Evolutionary conservation across 2,888 invertebrate species (phyloP).

Genomic region (Drosophila merina): DNA sequence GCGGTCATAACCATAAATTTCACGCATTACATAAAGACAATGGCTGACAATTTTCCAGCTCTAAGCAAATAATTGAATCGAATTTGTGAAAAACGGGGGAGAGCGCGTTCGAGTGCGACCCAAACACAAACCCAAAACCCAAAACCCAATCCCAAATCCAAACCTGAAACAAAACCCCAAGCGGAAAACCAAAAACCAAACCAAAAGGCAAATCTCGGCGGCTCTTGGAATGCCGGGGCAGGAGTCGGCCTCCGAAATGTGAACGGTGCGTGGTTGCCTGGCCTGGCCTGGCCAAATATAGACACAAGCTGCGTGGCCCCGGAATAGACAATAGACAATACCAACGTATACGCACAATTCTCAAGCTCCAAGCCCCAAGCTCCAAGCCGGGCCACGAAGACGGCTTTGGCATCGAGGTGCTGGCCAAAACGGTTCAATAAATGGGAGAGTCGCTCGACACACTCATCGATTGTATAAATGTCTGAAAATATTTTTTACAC

Average conservation of each 20-base stretch:
- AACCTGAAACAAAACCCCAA: slow-evolving; percentile 10
- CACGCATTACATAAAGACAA: slow-evolving; percentile 70
- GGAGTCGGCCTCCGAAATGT: slow-evolving; percentile 32
- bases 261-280: slow-evolving; percentile 65
- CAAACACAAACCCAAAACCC: slow-evolving; percentile 1
- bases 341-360: slow-evolving; percentile 66
- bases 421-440: slow-evolving; percentile 45
- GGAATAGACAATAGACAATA: slow-evolving; percentile 66
- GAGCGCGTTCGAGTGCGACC: slow-evolving; percentile 14
- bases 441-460: slow-evolving; percentile 36
- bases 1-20: slow-evolving; percentile 73
- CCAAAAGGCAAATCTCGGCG: slow-evolving; percentile 69
- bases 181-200: slow-evolving; percentile 4
- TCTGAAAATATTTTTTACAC: background rate
- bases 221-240: slow-evolving; percentile 42
- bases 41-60: slow-evolving; percentile 62
- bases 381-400: slow-evolving; percentile 1
- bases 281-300: slow-evolving; percentile 64
- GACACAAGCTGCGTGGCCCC: slow-evolving; percentile 56
- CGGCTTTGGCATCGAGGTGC: slow-evolving; percentile 7
- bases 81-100: slow-evolving; percentile 51
- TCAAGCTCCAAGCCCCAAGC: slow-evolving; percentile 43
- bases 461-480: background rate
- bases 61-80: slow-evolving; percentile 66
- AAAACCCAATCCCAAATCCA: slow-evolving; percentile 1